Percentiles rank a stretch among this genome's conserved stretches.
phyloP scores from a whole-genome alignment of 2,113 vertebrate species.

The Entelurus aequoreus region DNA sequence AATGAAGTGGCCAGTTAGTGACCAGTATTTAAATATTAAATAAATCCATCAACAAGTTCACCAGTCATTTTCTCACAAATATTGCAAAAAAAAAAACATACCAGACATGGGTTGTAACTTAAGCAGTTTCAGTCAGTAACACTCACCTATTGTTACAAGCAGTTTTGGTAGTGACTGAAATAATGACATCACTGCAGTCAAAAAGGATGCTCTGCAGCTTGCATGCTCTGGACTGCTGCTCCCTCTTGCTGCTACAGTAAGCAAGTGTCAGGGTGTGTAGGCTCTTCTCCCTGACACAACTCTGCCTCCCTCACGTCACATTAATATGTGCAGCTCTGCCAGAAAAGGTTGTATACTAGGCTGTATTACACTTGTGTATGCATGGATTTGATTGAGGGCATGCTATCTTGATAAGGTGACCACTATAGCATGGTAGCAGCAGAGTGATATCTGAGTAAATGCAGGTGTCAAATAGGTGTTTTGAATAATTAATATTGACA shows the following conservation, averaged over 20 bases:
- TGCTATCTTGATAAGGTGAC: too few relatives aligned
- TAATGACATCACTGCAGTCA: conserved; percentile 9
- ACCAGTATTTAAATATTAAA: not conserved
- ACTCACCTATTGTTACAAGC: not conserved
- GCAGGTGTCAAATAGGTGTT: too few relatives aligned
- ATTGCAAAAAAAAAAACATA: too few relatives aligned
- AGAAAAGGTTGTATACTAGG: too few relatives aligned
- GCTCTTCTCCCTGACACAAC: not conserved
- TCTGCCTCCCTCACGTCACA: not conserved
- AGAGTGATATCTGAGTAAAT: too few relatives aligned
- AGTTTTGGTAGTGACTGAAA: not conserved
- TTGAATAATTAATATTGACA: too few relatives aligned
- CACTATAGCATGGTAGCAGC: too few relatives aligned
- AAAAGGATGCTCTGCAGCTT: not conserved
- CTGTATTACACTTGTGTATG: not conserved
- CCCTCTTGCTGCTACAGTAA: conserved; percentile 7
- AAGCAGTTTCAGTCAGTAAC: not conserved
- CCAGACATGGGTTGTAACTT: not conserved
- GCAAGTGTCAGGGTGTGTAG: not conserved
- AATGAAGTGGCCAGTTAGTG: not conserved
- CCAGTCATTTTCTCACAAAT: too few relatives aligned
- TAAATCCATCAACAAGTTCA: not conserved
- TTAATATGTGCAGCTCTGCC: not conserved
- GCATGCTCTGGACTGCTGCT: conserved; percentile 8
- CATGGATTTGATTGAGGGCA: too few relatives aligned